Base-by-base conservation (phyloP, 2,797 vertebrate species). In the Eleutherodactylus coqui region DNA sequence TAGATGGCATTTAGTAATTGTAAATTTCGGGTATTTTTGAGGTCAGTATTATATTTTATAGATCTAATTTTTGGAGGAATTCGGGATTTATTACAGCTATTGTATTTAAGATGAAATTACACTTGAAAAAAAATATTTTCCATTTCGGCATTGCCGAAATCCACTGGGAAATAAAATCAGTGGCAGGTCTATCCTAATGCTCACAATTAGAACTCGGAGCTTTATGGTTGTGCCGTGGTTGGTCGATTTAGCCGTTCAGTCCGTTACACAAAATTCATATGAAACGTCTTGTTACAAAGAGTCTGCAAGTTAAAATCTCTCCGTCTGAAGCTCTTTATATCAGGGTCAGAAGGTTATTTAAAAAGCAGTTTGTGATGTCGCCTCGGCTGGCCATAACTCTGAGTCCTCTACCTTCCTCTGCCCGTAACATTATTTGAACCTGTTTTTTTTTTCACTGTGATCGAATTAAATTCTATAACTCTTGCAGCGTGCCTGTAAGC, bases 401-500 rank as follows among this genome's bases (percentile, higher is more conserved):
- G 60, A 55, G 45, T 76, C 82, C 45, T 81, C 77, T 72, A 84
- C 82, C 76, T 87, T 84, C 75, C 38, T 47, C 70, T 87, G 82
- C 86, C 86, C 53, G 60, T 79, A 79, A 84, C 76, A 87, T 82
- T 83, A 83, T 87, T 80, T 87, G 86, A 87, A 85, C 86, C 83
- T 87, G 86, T 84, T 75, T 87, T 87, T 86, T 78, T 84, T 85
- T 85, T 36, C 17, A 21, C 53, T 76, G 47, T 87, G 86, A 87
- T 87, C 82, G 91, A 92, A 93, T 93, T 93, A 93, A 93, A 93
- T 92, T 92, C 92, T 92, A 92, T 93, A 93, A 93, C 92, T 93
- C 92, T 93, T 92, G 90, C 91, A 89, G 89, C 91, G 90, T 84
- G 91, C 91, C 91, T 92, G 91, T 92, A 92, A 93, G 91, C 91